Evolutionary conservation across 2,113 vertebrate genomes (phyloP), one percentile per base, ranked within the genome.

Genomic region (Lepidiolamprologus cunningtoni): DNA sequence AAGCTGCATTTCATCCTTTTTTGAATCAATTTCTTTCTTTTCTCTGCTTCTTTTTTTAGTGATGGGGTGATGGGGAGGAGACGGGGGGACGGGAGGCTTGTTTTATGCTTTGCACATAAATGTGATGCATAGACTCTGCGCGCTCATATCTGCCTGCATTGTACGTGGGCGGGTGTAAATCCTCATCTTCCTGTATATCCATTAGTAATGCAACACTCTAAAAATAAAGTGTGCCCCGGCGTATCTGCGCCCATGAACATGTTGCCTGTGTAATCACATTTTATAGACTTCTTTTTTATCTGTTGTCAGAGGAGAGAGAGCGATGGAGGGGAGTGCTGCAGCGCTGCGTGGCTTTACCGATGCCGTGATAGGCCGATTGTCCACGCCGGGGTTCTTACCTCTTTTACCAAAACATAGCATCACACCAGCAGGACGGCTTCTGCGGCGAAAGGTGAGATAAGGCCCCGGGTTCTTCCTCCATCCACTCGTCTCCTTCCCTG

Each of bases 171-270:
- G 92, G 89, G 92, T 93, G 90, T 93, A 94, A 94, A 94, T 93
- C 93, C 93, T 91, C 91, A 83, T 95, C 92, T 90, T 91, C 89
- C 89, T 92, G 91, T 92, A 90, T 89, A 94, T 91, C 94, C 92
- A 95, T 95, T 95, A 95, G 95, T 93, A 93, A 95, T 93, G 94
- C 92, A 93, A 91, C 92, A 92, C 92, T 93, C 94, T 93, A 92
- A 95, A 95, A 95, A 94, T 94, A 94, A 93, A 95, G 91, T 89
- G 90, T 13, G 89, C 92, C 86, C 86, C 82, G 58, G 84, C 90
- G 82, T 92, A 91, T 93, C 93, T 86, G 89, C 71, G 89, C 91
- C 91, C 86, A 82, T 90, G 91, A 92, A 94, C 92, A 93, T 89
- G 93, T 84, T 89, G 92, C 89, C 91, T 87, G 91, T 93, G 93